Percentiles rank a stretch among this genome's conserved stretches.
These are phyloP conservation scores for Todus mexicanus DNA, from an alignment of 2,797 vertebrate genomes.

Conservation along the genomic window DNA sequence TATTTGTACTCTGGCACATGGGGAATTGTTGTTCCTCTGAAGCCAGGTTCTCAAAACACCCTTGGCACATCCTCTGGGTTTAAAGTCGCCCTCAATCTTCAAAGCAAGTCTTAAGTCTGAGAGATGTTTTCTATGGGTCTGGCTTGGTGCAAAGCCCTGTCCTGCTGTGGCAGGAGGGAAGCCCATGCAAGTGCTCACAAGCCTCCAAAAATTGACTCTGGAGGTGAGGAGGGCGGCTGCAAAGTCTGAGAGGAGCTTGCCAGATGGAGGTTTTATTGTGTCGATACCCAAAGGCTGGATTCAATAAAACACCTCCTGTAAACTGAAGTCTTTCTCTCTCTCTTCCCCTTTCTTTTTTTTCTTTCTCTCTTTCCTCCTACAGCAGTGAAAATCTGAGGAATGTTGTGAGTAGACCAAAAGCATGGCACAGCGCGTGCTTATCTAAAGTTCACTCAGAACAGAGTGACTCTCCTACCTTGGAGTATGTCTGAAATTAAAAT, in stretches of 20 bases:
- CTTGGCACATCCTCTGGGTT: not conserved
- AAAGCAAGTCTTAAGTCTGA: not conserved
- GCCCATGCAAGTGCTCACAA: not conserved
- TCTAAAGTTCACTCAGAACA: constrained; percentile 37
- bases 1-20: not conserved
- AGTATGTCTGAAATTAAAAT: not conserved
- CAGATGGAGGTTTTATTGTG: constrained; percentile 55
- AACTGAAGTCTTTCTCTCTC: constrained; percentile 7
- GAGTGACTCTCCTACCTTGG: constrained; percentile 14
- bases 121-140: not conserved
- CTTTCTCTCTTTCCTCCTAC: not conserved
- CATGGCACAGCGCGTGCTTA: not conserved
- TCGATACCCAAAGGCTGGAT: too few relatives aligned
- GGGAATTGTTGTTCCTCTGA: not conserved
- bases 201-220: not conserved
- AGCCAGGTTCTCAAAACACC: not conserved
- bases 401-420: constrained; percentile 2
- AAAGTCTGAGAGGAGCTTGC: not conserved
- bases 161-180: not conserved
- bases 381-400: constrained; percentile 54
- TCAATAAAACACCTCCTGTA: constrained; percentile 59
- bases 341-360: not conserved
- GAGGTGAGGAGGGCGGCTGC: not conserved
- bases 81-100: not conserved
- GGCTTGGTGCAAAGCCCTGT: not conserved